Percentiles rank a stretch among this genome's conserved stretches.
These are phyloP conservation scores for Pseudoips prasinana DNA, from an alignment of 2,888 invertebrate genomes.

Conservation along the genomic window DNA sequence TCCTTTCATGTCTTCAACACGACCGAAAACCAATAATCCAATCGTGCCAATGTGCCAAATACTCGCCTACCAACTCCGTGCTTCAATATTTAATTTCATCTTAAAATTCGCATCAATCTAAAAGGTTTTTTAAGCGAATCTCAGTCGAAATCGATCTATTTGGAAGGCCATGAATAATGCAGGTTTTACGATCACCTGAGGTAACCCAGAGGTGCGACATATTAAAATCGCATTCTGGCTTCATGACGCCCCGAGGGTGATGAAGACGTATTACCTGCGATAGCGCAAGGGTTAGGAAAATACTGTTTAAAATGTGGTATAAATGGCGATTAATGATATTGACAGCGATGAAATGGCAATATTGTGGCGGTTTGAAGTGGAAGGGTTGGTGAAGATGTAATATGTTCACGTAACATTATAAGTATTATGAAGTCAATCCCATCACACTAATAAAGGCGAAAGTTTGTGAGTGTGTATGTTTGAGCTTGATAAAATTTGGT, in stretches of 20 bases:
- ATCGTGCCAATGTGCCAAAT: slow-evolving; percentile 4
- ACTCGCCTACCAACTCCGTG: slow-evolving; percentile 8
- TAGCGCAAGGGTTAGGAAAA: slow-evolving; percentile 34
- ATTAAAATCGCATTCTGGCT: slow-evolving; percentile 66
- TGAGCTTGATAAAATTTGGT: no score
- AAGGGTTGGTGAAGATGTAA: no score
- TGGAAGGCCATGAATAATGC: slow-evolving; percentile 61
- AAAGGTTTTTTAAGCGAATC: slow-evolving; percentile 26
- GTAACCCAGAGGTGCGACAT: slow-evolving; percentile 60
- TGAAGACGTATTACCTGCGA: slow-evolving; percentile 44
- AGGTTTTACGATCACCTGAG: slow-evolving; percentile 51
- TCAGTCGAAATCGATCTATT: slow-evolving; percentile 34
- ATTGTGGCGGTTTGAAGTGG: no score
- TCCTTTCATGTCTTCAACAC: no score
- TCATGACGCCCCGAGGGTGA: slow-evolving; percentile 43
- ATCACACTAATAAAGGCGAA: no score
- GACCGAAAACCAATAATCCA: not conserved
- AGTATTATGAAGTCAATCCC: no score
- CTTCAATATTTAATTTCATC: slow-evolving; percentile 35
- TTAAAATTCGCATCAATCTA: slow-evolving; percentile 24
- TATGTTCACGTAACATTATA: no score
- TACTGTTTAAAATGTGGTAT: slow-evolving; percentile 16
- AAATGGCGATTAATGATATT: not conserved
- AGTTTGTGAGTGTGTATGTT: no score
- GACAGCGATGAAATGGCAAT: no score